Percentiles rank a stretch among this genome's conserved stretches.
Conservation (phyloP, 2,888 invertebrate genomes). For the Camptogramma bilineatum region DNA sequence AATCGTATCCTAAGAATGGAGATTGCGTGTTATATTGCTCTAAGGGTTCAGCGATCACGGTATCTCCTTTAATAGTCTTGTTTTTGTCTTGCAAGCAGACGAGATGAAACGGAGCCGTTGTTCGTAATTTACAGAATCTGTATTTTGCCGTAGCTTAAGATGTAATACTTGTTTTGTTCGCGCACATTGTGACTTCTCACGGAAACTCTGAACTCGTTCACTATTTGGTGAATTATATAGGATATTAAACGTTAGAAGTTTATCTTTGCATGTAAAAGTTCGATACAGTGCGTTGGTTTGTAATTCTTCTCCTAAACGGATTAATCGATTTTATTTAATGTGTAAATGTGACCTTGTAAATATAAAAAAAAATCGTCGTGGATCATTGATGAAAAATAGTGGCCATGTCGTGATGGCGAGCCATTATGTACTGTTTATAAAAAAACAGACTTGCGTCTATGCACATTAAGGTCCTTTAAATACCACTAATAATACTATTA, state of each 20-base stretch:
- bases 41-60: slow-evolving; percentile 53
- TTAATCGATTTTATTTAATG: too few species aligned
- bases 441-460: too few species aligned
- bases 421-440: too few species aligned
- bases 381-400: too few species aligned
- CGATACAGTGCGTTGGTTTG: too few species aligned
- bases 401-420: too few species aligned
- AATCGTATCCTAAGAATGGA: background rate
- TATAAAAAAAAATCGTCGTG: too few species aligned
- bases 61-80: slow-evolving; percentile 69
- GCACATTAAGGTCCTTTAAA: too few species aligned
- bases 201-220: background rate
- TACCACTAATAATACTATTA: too few species aligned
- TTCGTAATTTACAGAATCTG: slow-evolving; percentile 47
- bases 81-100: slow-evolving; percentile 66
- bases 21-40: slow-evolving; percentile 13
- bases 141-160: slow-evolving; percentile 24
- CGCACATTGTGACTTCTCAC: slow-evolving; percentile 6
- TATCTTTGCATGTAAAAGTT: too few species aligned
- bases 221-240: background rate
- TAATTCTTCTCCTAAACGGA: too few species aligned
- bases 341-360: too few species aligned
- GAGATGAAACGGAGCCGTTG: slow-evolving; percentile 61
- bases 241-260: background rate
- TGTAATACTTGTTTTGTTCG: slow-evolving; percentile 30